A percentile compares a stretch with the other conserved stretches of the same genome.
These are phyloP conservation scores for Thermophis baileyi DNA, from an alignment of 2,113 vertebrate species.

Conservation along the genomic window DNA sequence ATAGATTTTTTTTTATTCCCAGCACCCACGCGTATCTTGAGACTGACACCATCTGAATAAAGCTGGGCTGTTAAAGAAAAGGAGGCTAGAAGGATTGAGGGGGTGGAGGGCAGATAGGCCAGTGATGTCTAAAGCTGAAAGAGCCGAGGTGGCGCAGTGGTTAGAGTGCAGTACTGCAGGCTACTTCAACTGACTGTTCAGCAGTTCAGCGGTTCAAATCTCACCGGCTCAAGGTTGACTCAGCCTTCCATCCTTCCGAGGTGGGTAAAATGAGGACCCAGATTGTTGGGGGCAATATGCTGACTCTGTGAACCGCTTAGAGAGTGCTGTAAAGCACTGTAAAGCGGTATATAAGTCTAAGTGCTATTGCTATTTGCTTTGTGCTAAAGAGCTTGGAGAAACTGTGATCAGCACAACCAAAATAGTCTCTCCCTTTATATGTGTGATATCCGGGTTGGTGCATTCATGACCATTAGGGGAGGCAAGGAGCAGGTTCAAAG, in stretches of 20 bases:
- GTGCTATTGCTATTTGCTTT: no score
- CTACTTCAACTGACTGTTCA: no score
- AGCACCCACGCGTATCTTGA: not conserved
- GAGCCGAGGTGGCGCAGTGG: no score
- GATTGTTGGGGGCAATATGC: no score
- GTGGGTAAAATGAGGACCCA: no score
- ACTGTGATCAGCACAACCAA: conserved; percentile 14
- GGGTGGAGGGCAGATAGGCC: not conserved
- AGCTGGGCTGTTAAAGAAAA: not conserved
- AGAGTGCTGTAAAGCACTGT: no score
- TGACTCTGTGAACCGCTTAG: no score
- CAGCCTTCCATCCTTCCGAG: no score
- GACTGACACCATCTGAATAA: not conserved
- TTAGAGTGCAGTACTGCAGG: no score
- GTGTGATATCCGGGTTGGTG: not conserved
- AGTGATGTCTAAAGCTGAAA: not conserved
- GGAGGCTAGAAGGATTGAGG: not conserved
- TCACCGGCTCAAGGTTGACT: no score
- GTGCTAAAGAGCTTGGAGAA: conserved; percentile 16
- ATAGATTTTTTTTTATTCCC: not conserved
- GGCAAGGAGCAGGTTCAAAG: not conserved
- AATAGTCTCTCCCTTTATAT: not conserved
- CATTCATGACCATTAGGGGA: not conserved
- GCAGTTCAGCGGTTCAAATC: no score
- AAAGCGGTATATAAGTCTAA: no score